phyloP scores from a whole-genome alignment of 2,888 invertebrate species.

The Lasioglossum calceatum region DNA sequence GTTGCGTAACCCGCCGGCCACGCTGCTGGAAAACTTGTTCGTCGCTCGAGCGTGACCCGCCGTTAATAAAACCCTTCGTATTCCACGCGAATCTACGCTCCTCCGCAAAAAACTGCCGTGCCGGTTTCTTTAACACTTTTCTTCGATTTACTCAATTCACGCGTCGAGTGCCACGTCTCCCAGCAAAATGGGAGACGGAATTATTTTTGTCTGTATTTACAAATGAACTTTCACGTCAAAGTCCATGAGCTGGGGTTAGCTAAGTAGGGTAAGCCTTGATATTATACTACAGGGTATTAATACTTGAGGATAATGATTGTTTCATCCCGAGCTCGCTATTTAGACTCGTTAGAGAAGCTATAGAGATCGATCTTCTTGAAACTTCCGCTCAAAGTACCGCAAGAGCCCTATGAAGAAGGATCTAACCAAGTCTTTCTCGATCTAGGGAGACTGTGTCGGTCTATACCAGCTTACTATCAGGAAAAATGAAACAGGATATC shows the following conservation, averaged over 20 bases:
- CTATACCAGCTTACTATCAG: background rate
- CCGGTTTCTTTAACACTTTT: background rate
- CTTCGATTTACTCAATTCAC: background rate
- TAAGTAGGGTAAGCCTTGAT: background rate
- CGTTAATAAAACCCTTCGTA: background rate
- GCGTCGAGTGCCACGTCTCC: too few relatives aligned
- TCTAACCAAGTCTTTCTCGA: background rate
- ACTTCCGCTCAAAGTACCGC: background rate
- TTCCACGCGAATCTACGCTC: background rate
- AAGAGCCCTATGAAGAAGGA: background rate
- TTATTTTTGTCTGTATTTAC: too few relatives aligned
- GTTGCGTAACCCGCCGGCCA: slow-evolving; percentile 16
- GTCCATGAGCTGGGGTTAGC: too few relatives aligned
- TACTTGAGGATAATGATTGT: background rate
- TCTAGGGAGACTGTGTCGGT: too few relatives aligned
- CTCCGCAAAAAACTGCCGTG: background rate
- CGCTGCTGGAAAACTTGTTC: background rate
- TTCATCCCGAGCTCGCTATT: background rate
- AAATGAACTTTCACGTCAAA: too few relatives aligned
- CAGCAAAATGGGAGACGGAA: too few relatives aligned
- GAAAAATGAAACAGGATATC: background rate
- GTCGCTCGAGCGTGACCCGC: background rate
- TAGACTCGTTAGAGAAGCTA: background rate
- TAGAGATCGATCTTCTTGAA: background rate
- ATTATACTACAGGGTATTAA: background rate